These are phyloP conservation scores for Norana najaformis DNA, from an alignment of 2,888 invertebrate species.

Conservation along the genomic window DNA sequence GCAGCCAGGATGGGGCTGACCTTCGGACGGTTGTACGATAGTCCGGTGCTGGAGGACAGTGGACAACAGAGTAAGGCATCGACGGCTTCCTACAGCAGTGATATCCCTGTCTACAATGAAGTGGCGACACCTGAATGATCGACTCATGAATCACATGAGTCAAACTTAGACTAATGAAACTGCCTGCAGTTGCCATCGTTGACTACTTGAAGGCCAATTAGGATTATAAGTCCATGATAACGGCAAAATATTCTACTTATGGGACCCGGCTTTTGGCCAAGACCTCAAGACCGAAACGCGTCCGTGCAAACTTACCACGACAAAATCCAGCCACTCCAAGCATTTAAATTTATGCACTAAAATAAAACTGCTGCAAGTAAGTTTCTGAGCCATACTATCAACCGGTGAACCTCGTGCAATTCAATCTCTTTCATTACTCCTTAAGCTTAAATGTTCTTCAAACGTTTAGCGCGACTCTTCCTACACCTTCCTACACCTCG, in stretches of 20 bases:
- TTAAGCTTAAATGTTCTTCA: background rate
- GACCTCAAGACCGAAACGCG: background rate
- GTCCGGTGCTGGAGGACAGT: slow-evolving; percentile 16
- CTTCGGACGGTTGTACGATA: background rate
- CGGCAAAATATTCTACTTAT: background rate
- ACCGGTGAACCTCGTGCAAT: background rate
- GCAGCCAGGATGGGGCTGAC: background rate
- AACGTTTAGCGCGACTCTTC: too few relatives aligned
- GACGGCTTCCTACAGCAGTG: slow-evolving; percentile 19
- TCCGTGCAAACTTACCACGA: background rate
- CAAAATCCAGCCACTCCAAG: background rate
- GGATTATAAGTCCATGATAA: background rate
- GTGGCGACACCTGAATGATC: background rate
- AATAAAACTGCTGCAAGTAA: background rate
- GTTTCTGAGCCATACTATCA: background rate
- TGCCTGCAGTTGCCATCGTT: background rate
- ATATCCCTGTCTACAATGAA: background rate
- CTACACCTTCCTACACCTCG: background rate
- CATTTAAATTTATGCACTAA: background rate
- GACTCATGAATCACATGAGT: background rate
- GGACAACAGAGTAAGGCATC: background rate
- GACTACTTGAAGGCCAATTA: background rate
- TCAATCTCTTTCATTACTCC: background rate
- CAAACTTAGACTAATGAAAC: background rate
- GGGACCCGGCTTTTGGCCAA: background rate